These are phyloP conservation scores for Melopsittacus undulatus DNA, from an alignment of 2,797 vertebrate species.

Conservation along the genomic window DNA sequence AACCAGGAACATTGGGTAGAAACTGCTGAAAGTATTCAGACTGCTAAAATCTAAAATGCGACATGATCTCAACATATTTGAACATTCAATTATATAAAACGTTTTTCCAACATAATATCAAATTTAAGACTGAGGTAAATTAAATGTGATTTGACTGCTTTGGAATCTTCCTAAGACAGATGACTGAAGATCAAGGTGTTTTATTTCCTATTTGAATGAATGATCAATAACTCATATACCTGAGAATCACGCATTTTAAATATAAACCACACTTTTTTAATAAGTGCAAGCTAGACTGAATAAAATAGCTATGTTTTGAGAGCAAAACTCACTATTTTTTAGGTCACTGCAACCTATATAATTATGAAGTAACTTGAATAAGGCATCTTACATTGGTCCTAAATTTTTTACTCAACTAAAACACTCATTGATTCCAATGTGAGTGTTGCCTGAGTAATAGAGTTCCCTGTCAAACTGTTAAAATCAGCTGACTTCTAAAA, in stretches of 20 bases:
- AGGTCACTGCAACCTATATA: constrained; percentile 7
- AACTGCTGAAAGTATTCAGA: constrained; percentile 28
- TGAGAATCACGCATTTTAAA: background rate
- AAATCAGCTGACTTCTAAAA: constrained; percentile 48
- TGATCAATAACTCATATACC: constrained; percentile 16
- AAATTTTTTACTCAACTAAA: constrained; percentile 48
- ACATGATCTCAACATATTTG: constrained; percentile 31
- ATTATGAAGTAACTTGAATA: constrained; percentile 61
- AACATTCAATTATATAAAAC: constrained; percentile 31
- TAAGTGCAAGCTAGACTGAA: background rate
- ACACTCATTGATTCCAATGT: background rate
- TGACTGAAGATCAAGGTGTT: constrained; percentile 40
- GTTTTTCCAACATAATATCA: background rate
- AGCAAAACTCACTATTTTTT: constrained; percentile 36
- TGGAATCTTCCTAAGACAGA: constrained; percentile 52
- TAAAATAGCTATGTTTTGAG: constrained; percentile 10
- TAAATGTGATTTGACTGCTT: constrained; percentile 19
- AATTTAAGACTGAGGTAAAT: constrained; percentile 1
- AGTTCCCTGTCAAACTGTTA: constrained; percentile 46
- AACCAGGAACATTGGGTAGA: background rate
- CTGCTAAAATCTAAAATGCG: constrained; percentile 5
- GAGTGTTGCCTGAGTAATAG: constrained; percentile 61
- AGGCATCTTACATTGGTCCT: constrained; percentile 35
- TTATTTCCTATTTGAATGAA: constrained; percentile 60
- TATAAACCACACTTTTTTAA: constrained; percentile 23